Evolutionary conservation across 1,140 invertebrate species (phyloP), one percentile per base, ranked within the genome.

Genomic region (Lordiphosa mommai): DNA sequence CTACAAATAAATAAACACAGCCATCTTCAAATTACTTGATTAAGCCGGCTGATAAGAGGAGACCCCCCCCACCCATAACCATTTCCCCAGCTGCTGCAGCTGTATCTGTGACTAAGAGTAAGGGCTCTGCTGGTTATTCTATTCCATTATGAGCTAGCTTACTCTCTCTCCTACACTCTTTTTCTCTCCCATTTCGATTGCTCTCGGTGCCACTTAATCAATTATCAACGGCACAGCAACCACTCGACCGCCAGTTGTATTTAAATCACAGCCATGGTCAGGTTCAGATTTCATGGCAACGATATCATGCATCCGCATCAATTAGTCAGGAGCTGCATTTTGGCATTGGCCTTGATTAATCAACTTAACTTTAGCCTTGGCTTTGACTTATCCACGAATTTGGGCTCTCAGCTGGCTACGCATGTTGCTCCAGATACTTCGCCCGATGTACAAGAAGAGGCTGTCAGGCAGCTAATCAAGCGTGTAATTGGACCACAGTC

Each of bases 401-500:
- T 65, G n/a, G 74, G 76, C 5, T 10, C 14, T 0, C 43, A 64
- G 7, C 10, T 82, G 37, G 47, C 59, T n/a, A 9, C 20, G 5
- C 64, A 61, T 34, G 0, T 84, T 4, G 48, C 60, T 5, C 77
- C 77, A 0, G 17, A 36, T 13, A 63, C 51, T 2, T 44, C 69
- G 0, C 27, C 51, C 0, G 61, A 73, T 16, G 38, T 68, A 1
- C 82, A 86, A 61, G 76, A 72, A 32, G 13, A 7, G 1, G 72
- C 82, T 0, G 82, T 55, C 0, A 34, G 29, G 1, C 46, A 64
- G 12, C 56, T 86, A 7, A 74, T 86, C n/a, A 23, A 16, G 4
- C 63, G 82, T 14, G 50, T 86, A 20, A 38, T 86, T 5, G 82
- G 82, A 1, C 5, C 1, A 6, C 49, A 32, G 1, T 52, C 72